Conservation (phyloP, 2,113 vertebrate species). For the Amphiprion ocellaris region DNA sequence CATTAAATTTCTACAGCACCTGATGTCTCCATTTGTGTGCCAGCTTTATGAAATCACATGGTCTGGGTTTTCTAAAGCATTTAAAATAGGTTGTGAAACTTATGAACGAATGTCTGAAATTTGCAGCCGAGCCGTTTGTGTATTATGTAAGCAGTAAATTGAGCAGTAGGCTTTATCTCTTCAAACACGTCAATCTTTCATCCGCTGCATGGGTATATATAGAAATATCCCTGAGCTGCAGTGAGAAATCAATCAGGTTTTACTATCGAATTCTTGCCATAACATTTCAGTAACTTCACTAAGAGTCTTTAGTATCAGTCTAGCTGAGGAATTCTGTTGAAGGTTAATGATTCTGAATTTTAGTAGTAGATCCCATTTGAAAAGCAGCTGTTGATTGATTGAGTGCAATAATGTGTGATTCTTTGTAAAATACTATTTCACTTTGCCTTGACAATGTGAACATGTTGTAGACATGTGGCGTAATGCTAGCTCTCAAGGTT, state of each 20-base stretch:
- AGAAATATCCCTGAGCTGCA: conserved; percentile 16
- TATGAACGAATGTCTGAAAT: conserved; percentile 20
- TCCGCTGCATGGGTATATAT: conserved; percentile 29
- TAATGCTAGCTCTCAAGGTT: background rate
- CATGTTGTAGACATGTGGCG: background rate
- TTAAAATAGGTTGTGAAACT: conserved; percentile 19
- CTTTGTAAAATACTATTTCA: background rate
- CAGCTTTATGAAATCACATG: background rate
- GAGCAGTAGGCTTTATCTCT: conserved; percentile 45
- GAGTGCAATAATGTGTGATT: background rate
- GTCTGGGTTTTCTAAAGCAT: background rate
- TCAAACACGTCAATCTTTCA: conserved; percentile 56
- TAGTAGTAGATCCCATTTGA: background rate
- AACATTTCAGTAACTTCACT: conserved; percentile 12
- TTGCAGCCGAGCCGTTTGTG: conserved; percentile 20
- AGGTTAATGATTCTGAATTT: conserved; percentile 11
- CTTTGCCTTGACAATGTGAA: background rate
- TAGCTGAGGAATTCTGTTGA: conserved; percentile 5
- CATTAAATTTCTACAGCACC: no score
- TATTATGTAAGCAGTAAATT: conserved; percentile 57
- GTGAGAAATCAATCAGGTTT: conserved; percentile 26
- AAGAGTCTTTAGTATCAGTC: background rate
- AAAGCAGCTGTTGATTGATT: background rate
- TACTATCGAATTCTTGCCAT: background rate
- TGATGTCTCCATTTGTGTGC: no score